Evolutionary conservation across 1,140 invertebrate species (phyloP).

Genomic region (Drosophila miranda): DNA sequence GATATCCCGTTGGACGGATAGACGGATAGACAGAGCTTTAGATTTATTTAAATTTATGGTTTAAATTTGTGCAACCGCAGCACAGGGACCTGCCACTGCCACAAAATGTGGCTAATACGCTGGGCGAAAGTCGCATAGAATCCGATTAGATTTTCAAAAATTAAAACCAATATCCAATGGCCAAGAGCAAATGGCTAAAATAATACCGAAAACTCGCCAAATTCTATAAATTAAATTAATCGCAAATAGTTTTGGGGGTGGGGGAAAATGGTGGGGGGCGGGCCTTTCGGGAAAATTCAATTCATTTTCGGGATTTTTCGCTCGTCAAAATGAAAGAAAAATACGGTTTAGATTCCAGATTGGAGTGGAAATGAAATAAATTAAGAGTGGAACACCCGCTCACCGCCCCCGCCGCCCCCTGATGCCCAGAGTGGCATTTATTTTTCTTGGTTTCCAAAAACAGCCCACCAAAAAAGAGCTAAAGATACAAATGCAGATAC

Average conservation of each 20-base stretch:
- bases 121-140: conserved; percentile 26
- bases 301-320: no score
- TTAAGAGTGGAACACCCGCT: no score
- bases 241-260: conserved; percentile 27
- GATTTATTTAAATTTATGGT: conserved; percentile 13
- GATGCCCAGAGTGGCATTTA: conserved; percentile 32
- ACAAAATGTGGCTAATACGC: conserved; percentile 19
- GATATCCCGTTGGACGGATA: no score
- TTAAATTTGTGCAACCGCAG: no score
- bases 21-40: neutral
- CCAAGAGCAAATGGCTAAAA: conserved; percentile 6
- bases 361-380: no score
- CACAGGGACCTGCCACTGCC: conserved; percentile 9
- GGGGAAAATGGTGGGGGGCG: no score
- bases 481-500: conserved; percentile 17
- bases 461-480: conserved; percentile 35
- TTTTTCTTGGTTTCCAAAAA: conserved; percentile 34
- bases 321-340: no score
- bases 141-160: conserved; percentile 47
- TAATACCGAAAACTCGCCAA: conserved; percentile 34
- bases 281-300: no score
- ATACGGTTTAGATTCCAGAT: no score
- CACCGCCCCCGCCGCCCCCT: no score
- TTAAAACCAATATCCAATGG: conserved; percentile 50
- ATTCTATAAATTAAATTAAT: conserved; percentile 60